Evolutionary conservation across 2,797 vertebrate species (phyloP), one percentile per base, ranked within the genome.

Genomic region (Galago senegalensis): DNA sequence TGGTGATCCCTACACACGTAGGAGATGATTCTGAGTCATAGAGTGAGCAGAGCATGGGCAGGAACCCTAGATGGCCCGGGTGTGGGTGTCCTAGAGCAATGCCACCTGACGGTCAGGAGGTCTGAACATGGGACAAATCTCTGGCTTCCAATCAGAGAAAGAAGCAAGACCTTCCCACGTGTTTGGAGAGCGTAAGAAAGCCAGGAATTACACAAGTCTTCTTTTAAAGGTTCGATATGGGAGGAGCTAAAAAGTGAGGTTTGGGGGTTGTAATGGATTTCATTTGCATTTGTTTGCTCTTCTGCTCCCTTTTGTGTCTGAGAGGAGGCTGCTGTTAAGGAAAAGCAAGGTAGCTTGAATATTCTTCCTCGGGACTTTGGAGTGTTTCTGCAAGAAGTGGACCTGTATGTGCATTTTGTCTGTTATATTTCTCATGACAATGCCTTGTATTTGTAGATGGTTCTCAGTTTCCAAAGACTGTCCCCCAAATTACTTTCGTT

Each of bases 31-130:
- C 8, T 49, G n/a, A 43, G 27, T 25, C 27, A 21, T 0, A 60
- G 49, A 77, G 7, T 0, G 3, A 43, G 23, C 23, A 29, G 87
- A 43, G 31, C 4, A 11, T 67, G 27, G 34, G 12, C 9, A 40
- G 53, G 58, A 40, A 21, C 53, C 16, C 49, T 20, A 43, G 61
- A 13, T 53, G 77, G 21, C 53, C 49, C 1, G n/a, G 53, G 34
- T 25, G 7, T 7, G 60, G 40, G 72, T 49, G 29, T 34, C 13
- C 40, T 40, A 5, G 31, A 29, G 29, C 8, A 8, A 63, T 0
- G 0, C 10, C 31, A 40, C 7, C 17, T 43, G 25, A 29, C 0
- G 0, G 27, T 11, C 0, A 3, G 25, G 21, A 3, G 9, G 40
- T 60, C 61, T 43, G 53, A 88, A 58, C 58, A 34, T 27, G 37